These are phyloP conservation scores for Tridacna crocea DNA, from an alignment of 2,888 invertebrate species.

Conservation along the genomic window DNA sequence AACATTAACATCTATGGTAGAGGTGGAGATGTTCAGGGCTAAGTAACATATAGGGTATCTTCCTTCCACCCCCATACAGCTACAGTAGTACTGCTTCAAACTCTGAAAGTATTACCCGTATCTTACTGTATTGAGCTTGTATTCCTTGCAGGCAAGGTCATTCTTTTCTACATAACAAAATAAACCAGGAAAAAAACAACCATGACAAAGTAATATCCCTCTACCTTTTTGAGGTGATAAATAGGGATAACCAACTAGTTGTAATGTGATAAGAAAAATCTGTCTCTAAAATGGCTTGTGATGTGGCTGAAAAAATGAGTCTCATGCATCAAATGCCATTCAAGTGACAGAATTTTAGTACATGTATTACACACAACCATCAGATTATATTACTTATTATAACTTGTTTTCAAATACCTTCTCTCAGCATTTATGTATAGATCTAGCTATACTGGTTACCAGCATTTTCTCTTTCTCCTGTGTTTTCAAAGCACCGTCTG, in stretches of 20 bases:
- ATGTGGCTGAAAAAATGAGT: too few relatives aligned
- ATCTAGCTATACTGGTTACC: neutral
- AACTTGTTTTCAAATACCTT: neutral
- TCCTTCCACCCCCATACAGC: conserved; percentile 79
- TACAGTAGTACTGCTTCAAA: conserved; percentile 83
- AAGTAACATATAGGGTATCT: conserved; percentile 85
- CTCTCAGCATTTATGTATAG: neutral
- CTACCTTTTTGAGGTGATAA: too few relatives aligned
- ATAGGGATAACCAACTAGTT: too few relatives aligned
- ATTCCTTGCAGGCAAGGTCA: too few relatives aligned
- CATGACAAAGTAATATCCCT: too few relatives aligned
- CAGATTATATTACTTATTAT: neutral
- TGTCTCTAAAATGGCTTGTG: too few relatives aligned
- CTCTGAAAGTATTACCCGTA: conserved; percentile 83
- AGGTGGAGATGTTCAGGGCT: conserved; percentile 84
- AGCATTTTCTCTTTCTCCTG: neutral
- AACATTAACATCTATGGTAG: conserved; percentile 87
- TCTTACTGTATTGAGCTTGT: neutral
- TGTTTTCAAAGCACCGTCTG: neutral
- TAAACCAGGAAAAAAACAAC: too few relatives aligned
- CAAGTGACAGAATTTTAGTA: too few relatives aligned
- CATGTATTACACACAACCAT: too few relatives aligned
- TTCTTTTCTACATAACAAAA: too few relatives aligned
- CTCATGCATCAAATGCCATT: too few relatives aligned
- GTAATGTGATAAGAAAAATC: too few relatives aligned